Evolutionary conservation across 1,140 invertebrate genomes (phyloP).

Genomic region (Drosophila pachea): DNA sequence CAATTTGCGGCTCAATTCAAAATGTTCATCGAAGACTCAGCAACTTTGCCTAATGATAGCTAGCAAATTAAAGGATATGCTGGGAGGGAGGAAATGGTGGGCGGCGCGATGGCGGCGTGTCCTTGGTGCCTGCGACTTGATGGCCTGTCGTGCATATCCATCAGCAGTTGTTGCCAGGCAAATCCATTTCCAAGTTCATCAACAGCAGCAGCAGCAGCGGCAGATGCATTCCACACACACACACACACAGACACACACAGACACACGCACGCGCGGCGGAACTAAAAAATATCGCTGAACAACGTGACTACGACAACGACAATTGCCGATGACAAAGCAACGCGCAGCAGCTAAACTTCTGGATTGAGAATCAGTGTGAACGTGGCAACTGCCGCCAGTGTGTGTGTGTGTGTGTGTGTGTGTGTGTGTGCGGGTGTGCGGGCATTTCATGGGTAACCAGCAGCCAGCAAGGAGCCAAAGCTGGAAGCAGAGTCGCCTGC

Average conservation of each 20-base stretch:
- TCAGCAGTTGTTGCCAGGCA: slow-evolving; percentile 40
- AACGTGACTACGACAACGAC: slow-evolving; percentile 70
- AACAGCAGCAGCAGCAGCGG: slow-evolving; percentile 14
- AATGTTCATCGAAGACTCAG: slow-evolving; percentile 17
- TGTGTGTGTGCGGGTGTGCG: neutral
- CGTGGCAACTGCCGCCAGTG: slow-evolving; percentile 16
- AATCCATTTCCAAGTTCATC: slow-evolving; percentile 47
- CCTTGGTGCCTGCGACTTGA: slow-evolving; percentile 8
- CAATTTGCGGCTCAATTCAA: slow-evolving; percentile 37
- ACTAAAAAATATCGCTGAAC: slow-evolving; percentile 62
- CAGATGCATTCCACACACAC: slow-evolving; percentile 37
- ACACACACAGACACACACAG: slow-evolving; percentile 5
- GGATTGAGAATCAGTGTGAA: slow-evolving; percentile 67
- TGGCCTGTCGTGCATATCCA: slow-evolving; percentile 13
- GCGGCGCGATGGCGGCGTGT: neutral
- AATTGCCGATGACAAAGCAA: slow-evolving; percentile 71
- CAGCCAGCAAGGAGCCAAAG: slow-evolving; percentile 45
- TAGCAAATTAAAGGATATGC: slow-evolving; percentile 37
- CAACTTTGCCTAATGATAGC: slow-evolving; percentile 40
- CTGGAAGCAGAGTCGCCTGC: slow-evolving; percentile 2
- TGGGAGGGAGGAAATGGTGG: neutral
- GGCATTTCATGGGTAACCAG: slow-evolving; percentile 10
- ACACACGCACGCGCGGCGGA: slow-evolving; percentile 3
- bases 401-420: slow-evolving; percentile 3
- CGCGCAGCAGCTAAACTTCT: slow-evolving; percentile 58